Evolutionary conservation across 1,140 invertebrate genomes (phyloP), one percentile per base, ranked within the genome.

Genomic region (Magallana gigas): DNA sequence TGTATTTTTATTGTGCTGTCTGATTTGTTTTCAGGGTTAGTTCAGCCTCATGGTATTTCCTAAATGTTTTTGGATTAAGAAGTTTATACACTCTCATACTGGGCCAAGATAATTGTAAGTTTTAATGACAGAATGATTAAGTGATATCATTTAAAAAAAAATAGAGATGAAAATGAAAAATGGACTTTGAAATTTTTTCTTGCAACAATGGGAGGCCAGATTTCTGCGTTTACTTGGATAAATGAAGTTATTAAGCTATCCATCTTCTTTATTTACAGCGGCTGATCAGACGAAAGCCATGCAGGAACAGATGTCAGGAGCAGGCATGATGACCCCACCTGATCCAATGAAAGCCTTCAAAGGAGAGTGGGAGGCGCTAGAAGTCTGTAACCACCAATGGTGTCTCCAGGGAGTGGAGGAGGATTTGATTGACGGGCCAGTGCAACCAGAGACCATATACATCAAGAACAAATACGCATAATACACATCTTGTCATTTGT

Each of bases 331-430:
- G 1, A 98, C 99, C 97, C 98, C 98, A 5, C 98, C 97, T 71
- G 99, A 99, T 96, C 98, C 99, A 7, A 99, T 99, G 95, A 98
- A 98, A 81, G 99, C 99, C 1, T 99, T 99, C 94, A 99, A 99
- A 95, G 98, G 98, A 0, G 99, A 99, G 95, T 99, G 99, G 99
- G 99, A 99, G 95, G 98, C 98, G 4, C 95, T 99, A 11, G 98
- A 99, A 95, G 98, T 99, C 81, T 97, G 97, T 48, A 98, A 99
- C 84, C 98, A 99, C 94, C 96, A 97, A 85, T 99, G 98, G 97
- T 96, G 97, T 0, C 95, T 99, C 7, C 96, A 97, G 90, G 97
- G 97, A 91, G 96, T 97, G 6, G 98, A 98, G 92, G 95, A 95
- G 88, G 96, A 96, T 60, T 91, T 97, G 8, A 94, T 93, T 82